Evolutionary conservation across 2,113 vertebrate species (phyloP).

Genomic region (Strix uralensis): DNA sequence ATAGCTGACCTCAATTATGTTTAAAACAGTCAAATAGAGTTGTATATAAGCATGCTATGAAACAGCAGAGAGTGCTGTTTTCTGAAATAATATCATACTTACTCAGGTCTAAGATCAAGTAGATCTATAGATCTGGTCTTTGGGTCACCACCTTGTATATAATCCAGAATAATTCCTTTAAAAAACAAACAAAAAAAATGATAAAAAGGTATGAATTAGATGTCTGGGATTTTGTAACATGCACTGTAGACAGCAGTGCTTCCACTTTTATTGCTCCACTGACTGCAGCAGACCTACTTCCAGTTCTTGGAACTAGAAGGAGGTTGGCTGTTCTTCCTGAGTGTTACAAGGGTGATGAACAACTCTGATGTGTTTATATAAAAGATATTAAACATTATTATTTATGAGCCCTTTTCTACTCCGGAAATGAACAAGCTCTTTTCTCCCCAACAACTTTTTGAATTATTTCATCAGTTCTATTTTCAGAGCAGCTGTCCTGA

Average conservation of each 20-base stretch:
- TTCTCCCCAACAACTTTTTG: background rate
- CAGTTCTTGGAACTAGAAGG: background rate
- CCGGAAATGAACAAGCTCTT: background rate
- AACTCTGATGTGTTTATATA: background rate
- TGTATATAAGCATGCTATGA: background rate
- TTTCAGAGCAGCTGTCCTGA: background rate
- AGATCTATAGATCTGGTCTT: constrained; percentile 91
- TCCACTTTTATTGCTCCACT: background rate
- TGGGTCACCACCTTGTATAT: constrained; percentile 78
- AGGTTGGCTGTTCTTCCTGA: background rate
- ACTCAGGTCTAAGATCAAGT: constrained; percentile 84
- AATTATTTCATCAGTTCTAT: background rate
- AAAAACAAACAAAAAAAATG: background rate
- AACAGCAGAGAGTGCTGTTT: background rate
- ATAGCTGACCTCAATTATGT: background rate
- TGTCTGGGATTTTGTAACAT: background rate
- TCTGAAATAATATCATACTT: constrained; percentile 48
- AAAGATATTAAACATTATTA: background rate
- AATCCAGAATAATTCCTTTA: constrained; percentile 91
- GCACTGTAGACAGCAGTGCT: background rate
- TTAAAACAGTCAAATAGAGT: background rate
- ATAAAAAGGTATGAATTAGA: background rate
- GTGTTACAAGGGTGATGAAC: background rate
- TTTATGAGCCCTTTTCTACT: background rate
- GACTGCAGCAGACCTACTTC: background rate